Percentiles rank a stretch among this genome's conserved stretches.
phyloP scores from a whole-genome alignment of 2,113 vertebrate genomes.

The Meles meles region DNA sequence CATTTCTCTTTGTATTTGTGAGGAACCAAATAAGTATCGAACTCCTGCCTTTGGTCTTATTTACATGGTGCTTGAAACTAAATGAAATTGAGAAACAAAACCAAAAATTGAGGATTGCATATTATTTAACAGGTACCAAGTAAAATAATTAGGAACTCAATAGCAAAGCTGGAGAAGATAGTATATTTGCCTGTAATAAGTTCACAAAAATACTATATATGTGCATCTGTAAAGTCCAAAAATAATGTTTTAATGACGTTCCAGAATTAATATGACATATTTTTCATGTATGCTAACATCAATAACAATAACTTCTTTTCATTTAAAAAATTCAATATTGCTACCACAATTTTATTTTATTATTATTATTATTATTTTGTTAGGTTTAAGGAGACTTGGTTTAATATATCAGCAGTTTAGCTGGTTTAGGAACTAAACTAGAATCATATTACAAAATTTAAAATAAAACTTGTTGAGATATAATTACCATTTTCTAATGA shows the following conservation, averaged over 20 bases:
- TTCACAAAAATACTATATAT: not conserved
- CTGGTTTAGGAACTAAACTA: not conserved
- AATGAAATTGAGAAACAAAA: not conserved
- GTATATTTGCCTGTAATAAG: not conserved
- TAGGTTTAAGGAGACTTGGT: not conserved
- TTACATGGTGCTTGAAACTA: not conserved
- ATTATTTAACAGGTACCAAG: not conserved
- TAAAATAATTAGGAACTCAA: not conserved
- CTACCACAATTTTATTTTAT: not conserved
- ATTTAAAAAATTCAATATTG: not conserved
- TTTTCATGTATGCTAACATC: not conserved
- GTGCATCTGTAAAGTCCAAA: not conserved
- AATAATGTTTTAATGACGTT: not conserved
- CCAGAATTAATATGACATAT: not conserved
- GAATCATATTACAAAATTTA: not conserved
- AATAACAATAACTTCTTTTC: not conserved
- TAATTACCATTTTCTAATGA: not conserved
- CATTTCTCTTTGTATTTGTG: not conserved
- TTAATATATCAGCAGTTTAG: not conserved
- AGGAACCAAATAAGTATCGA: not conserved
- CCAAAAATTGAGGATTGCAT: not conserved
- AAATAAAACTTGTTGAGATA: not conserved
- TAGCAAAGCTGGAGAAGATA: not conserved
- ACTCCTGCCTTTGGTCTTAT: not conserved
- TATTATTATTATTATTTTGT: not conserved